Evolutionary conservation across 1,140 invertebrate species (phyloP), one percentile per base, ranked within the genome.

Genomic region (Brachionus rotundiformis): DNA sequence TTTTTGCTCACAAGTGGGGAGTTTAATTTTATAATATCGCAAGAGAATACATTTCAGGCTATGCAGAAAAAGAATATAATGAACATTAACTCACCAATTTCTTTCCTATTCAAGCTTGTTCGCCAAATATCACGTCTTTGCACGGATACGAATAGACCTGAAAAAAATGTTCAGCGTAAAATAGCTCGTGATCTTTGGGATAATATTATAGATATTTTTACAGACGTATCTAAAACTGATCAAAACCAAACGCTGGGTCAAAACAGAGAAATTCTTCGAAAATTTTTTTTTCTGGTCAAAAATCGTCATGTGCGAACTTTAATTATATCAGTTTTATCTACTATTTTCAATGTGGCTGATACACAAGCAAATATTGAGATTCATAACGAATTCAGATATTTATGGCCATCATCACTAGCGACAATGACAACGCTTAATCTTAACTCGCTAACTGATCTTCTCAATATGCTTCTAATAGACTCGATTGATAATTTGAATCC

Each of bases 311-410:
- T 63, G 0, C n/a, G 59, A 16, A 54, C 76, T 8, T 4, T 79
- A 41, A 54, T 79, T 5, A 59, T 63, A 6, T 79, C 76, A 29
- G 31, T 79, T 16, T 59, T 79, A 25, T 41, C 76, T 16, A 59
- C 76, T 11, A 79, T 79, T 29, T 79, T 59, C 33, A 79, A 79
- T 59, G 16, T 79, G 11, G 76, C 76, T 41, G 76, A 79, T 54
- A 59, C 76, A 13, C 47, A 63, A 54, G 76, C 76, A 59, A 79
- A 79, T 59, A 19, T 39, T 11, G 76, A 79, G 23, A 79, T 79
- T 59, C 19, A 63, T 7, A 79, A 63, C 16, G 76, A 79, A 41
- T 63, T 36, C 13, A 36, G 59, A 41, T 79, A 54, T 19, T 33
- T 79, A 13, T 79, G 76, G 76, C 76, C 76, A 33, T 79, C 76